Percentiles rank a stretch among this genome's conserved stretches.
These are phyloP conservation scores for Menidia menidia DNA, from an alignment of 2,797 vertebrate genomes.

Conservation along the genomic window DNA sequence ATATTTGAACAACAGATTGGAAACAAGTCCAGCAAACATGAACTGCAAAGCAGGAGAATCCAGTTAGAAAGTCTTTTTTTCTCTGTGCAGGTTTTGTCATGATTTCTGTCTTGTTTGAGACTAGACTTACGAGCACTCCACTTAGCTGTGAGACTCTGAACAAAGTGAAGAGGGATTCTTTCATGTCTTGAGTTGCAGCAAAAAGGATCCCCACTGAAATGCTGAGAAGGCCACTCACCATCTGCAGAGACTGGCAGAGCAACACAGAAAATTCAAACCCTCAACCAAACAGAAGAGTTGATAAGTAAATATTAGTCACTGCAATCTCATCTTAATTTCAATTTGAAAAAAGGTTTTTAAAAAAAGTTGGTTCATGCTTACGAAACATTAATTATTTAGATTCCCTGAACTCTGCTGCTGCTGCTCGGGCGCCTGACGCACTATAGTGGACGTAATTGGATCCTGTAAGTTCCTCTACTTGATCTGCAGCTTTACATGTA, in stretches of 20 bases:
- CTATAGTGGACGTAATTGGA: no score
- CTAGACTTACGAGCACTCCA: conserved; percentile 71
- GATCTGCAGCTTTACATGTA: no score
- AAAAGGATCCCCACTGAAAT: conserved; percentile 77
- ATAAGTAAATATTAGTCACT: no score
- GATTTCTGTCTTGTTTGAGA: neutral
- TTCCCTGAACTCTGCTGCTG: no score
- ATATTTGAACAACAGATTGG: conserved; percentile 73
- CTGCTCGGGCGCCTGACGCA: no score
- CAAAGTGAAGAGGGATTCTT: conserved; percentile 18
- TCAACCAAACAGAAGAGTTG: no score
- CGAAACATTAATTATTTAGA: no score
- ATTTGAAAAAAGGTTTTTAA: no score
- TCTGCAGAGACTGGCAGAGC: conserved; percentile 73
- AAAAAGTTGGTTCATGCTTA: no score
- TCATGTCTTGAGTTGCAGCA: conserved; percentile 42
- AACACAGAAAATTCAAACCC: neutral
- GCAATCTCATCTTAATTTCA: no score
- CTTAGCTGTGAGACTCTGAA: conserved; percentile 80
- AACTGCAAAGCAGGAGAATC: conserved; percentile 62
- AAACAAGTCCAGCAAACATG: conserved; percentile 70
- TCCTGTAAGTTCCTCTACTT: no score
- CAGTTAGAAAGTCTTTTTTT: neutral
- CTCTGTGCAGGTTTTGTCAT: neutral
- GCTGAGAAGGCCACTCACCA: conserved; percentile 74